phyloP scores from a whole-genome alignment of 1,140 invertebrate species.

The Belonocnema kinseyi region DNA sequence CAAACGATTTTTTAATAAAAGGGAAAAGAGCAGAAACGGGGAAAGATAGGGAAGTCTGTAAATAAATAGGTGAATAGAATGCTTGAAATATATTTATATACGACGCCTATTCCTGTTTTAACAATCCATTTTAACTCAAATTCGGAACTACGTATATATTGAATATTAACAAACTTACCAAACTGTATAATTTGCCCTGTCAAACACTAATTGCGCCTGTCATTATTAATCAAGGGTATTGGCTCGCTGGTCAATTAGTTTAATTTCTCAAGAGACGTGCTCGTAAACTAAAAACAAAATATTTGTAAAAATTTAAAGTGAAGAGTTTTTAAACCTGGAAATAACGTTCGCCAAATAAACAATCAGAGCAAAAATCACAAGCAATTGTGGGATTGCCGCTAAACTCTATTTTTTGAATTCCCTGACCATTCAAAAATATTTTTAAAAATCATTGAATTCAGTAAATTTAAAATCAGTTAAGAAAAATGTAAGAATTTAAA shows the following conservation, averaged over 20 bases:
- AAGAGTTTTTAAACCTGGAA: too few species aligned
- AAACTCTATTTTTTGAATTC: too few species aligned
- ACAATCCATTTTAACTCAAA: slow-evolving; percentile 14
- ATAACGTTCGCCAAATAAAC: too few species aligned
- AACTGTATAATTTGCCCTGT: slow-evolving; percentile 8
- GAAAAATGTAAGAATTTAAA: too few species aligned
- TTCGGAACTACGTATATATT: background rate
- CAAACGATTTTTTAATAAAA: too few species aligned
- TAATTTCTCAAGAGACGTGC: slow-evolving; percentile 3
- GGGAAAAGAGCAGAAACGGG: too few species aligned
- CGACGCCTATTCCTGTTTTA: background rate
- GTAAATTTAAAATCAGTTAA: too few species aligned
- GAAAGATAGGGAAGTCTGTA: background rate
- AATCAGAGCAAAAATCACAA: too few species aligned
- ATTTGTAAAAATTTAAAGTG: too few species aligned
- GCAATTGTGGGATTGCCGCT: too few species aligned
- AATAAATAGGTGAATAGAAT: background rate
- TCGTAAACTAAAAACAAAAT: background rate
- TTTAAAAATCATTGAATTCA: too few species aligned
- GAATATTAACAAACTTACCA: slow-evolving; percentile 36
- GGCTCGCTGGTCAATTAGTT: background rate
- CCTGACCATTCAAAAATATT: too few species aligned
- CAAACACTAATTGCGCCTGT: slow-evolving; percentile 34
- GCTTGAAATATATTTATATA: background rate
- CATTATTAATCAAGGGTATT: slow-evolving; percentile 21